These are phyloP conservation scores for Polyommatus icarus DNA, from an alignment of 2,888 invertebrate genomes.

Conservation along the genomic window DNA sequence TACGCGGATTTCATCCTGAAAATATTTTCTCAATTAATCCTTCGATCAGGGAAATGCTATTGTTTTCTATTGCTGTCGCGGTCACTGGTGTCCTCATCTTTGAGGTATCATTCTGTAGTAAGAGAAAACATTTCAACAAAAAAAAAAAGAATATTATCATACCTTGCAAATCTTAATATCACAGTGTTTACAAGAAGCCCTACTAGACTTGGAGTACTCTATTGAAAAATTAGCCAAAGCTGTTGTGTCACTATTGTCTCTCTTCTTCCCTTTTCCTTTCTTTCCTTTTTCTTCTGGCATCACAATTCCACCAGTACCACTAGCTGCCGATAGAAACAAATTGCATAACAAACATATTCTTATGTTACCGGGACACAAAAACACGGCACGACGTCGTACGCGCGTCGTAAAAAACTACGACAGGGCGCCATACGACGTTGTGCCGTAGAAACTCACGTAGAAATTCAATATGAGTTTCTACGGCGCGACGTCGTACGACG, in stretches of 20 bases:
- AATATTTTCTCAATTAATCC: constrained; percentile 35
- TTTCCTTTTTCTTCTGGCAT: constrained; percentile 78
- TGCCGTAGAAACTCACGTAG: too few relatives aligned
- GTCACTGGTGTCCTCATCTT: too few relatives aligned
- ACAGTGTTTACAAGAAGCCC: constrained; percentile 91
- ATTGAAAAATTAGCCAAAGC: constrained; percentile 80
- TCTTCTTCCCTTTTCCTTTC: constrained; percentile 53
- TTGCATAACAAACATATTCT: not conserved
- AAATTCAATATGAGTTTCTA: too few relatives aligned
- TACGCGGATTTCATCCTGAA: constrained; percentile 85
- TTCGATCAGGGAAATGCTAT: too few relatives aligned
- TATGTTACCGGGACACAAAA: not conserved
- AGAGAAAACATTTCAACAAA: not conserved
- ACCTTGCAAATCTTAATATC: constrained; percentile 92
- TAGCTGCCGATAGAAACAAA: constrained; percentile 37
- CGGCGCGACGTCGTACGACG: too few relatives aligned
- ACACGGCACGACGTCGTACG: too few relatives aligned
- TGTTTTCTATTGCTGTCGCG: too few relatives aligned
- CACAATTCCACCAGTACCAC: constrained; percentile 54
- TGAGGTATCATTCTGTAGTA: not conserved
- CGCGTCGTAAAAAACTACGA: too few relatives aligned
- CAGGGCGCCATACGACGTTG: too few relatives aligned
- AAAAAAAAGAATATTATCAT: constrained; percentile 34
- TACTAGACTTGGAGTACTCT: constrained; percentile 92
- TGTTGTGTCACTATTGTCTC: constrained; percentile 49